Evolutionary conservation across 1,140 invertebrate genomes (phyloP).

Genomic region (Hetaerina americana): DNA sequence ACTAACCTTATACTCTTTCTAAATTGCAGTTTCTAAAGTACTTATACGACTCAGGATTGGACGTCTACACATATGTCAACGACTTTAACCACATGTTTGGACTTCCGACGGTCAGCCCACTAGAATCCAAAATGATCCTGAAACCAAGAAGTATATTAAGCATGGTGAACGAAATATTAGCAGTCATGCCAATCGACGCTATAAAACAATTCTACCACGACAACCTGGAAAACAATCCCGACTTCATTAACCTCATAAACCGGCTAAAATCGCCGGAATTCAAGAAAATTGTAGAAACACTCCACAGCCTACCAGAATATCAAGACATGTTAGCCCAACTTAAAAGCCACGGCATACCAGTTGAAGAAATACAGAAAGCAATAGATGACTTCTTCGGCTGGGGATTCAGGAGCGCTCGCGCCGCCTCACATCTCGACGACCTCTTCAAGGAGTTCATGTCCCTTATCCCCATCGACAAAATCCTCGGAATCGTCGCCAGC

Average conservation of each 20-base stretch:
- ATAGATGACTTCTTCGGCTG: background rate
- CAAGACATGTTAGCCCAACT: background rate
- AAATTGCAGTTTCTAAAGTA: constrained; percentile 3
- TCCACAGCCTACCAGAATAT: background rate
- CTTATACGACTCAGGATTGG: constrained; percentile 6
- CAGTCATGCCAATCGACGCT: constrained; percentile 19
- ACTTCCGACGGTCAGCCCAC: background rate
- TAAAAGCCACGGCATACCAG: background rate
- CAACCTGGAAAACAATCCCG: constrained; percentile 17
- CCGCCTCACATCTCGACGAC: constrained; percentile 16
- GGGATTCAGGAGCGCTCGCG: constrained; percentile 19
- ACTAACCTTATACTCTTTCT: too few relatives aligned
- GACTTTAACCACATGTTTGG: background rate
- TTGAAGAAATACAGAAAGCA: background rate
- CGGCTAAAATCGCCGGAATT: background rate
- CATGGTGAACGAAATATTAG: constrained; percentile 16
- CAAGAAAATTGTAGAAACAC: background rate
- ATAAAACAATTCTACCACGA: constrained; percentile 20
- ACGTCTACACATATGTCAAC: constrained; percentile 1
- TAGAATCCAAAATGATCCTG: too few relatives aligned
- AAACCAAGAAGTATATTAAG: background rate
- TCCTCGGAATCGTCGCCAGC: constrained; percentile 15
- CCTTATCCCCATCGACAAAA: constrained; percentile 13
- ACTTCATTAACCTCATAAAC: background rate
- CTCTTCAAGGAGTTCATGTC: constrained; percentile 2